These are phyloP conservation scores for Chaunax sp. DNA, from an alignment of 2,797 vertebrate species.

Conservation along the genomic window DNA sequence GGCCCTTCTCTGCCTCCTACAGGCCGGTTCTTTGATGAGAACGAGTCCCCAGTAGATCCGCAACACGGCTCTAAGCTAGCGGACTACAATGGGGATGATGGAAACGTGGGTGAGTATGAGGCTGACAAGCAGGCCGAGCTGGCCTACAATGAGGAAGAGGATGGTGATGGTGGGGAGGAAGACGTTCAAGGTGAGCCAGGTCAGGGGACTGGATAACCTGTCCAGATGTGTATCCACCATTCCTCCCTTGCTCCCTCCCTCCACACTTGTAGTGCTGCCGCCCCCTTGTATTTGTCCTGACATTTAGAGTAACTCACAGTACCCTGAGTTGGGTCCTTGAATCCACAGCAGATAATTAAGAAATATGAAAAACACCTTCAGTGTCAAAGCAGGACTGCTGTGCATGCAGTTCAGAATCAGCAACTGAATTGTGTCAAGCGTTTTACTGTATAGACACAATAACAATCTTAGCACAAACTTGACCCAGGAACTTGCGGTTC, in stretches of 20 bases:
- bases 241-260: slow-evolving; percentile 72
- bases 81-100: slow-evolving; percentile 99
- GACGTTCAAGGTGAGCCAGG: slow-evolving; percentile 99
- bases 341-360: slow-evolving; percentile 8
- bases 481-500: slow-evolving; percentile 71
- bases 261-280: slow-evolving; percentile 65
- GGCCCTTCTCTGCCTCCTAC: slow-evolving; percentile 92
- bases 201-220: slow-evolving; percentile 67
- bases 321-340: slow-evolving; percentile 70
- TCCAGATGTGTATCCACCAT: slow-evolving; percentile 81
- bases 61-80: slow-evolving; percentile 99
- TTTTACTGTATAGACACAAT: slow-evolving; percentile 9
- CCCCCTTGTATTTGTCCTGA: slow-evolving; percentile 55
- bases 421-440: slow-evolving; percentile 4
- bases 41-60: slow-evolving; percentile 99
- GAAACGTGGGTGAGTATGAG: slow-evolving; percentile 99
- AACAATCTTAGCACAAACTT: slow-evolving; percentile 17
- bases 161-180: slow-evolving; percentile 99
- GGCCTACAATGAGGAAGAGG: slow-evolving; percentile 99
- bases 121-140: slow-evolving; percentile 99
- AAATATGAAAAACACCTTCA: slow-evolving; percentile 20
- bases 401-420: slow-evolving; percentile 25
- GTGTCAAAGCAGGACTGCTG: slow-evolving; percentile 31
- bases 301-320: slow-evolving; percentile 73
- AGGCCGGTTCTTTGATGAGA: slow-evolving; percentile 99